Conservation (phyloP, 2,113 vertebrate genomes). For the Dipodomys stephensi region DNA sequence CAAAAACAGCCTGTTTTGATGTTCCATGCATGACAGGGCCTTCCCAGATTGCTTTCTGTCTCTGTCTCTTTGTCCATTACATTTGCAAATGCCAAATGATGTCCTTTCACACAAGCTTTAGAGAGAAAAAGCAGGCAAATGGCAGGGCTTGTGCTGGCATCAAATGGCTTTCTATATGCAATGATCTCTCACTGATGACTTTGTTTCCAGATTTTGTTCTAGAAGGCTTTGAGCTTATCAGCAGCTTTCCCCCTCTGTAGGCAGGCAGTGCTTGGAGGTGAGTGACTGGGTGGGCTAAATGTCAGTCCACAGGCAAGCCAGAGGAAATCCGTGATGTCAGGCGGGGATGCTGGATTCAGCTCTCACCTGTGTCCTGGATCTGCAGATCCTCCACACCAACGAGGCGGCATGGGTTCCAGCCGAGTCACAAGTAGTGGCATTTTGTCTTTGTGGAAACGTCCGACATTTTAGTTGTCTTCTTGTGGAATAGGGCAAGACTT, state of each 20-base stretch:
- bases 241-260: too few relatives aligned
- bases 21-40: accelerated
- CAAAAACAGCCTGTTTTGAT: accelerated
- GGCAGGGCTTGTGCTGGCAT: too few relatives aligned
- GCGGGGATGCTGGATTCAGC: not conserved
- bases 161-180: not conserved
- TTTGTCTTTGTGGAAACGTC: not conserved
- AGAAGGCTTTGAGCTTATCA: not conserved
- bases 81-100: not conserved
- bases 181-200: not conserved
- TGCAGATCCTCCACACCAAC: not conserved
- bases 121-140: not conserved
- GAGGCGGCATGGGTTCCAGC: accelerated
- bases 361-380: not conserved
- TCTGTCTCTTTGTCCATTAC: not conserved
- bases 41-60: not conserved
- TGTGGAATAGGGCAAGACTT: not conserved
- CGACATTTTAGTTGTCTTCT: not conserved
- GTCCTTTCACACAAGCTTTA: not conserved
- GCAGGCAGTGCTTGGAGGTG: accelerated
- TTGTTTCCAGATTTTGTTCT: not conserved
- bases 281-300: not conserved
- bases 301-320: too few relatives aligned
- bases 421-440: not conserved
- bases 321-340: too few relatives aligned